Conservation (phyloP, 2,888 invertebrate species). For the Rotaria magnacalcarata region DNA sequence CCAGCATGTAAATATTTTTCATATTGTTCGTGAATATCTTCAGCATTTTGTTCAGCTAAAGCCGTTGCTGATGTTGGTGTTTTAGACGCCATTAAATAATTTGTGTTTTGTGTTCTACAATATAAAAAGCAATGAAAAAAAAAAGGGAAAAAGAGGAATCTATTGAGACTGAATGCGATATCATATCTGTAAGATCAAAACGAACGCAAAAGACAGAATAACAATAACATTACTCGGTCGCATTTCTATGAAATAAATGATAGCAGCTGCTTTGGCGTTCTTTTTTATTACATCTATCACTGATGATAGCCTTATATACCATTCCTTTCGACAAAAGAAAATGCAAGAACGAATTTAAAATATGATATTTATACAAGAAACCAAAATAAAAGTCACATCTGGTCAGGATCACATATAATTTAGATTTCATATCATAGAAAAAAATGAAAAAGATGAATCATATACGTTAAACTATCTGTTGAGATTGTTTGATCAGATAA, state of each 20-base stretch:
- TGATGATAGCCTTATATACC: background rate
- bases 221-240: background rate
- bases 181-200: background rate
- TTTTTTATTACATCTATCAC: background rate
- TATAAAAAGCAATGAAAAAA: background rate
- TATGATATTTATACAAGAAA: background rate
- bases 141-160: background rate
- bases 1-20: conserved; percentile 7
- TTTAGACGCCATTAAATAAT: background rate
- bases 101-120: background rate
- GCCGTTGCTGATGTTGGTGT: background rate
- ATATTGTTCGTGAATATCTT: conserved; percentile 1
- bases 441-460: background rate
- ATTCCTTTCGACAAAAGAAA: background rate
- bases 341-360: background rate
- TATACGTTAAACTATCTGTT: background rate
- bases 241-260: background rate
- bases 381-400: background rate
- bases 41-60: conserved; percentile 9
- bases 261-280: background rate
- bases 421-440: background rate
- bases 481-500: too few species aligned
- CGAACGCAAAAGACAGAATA: background rate
- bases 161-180: background rate
- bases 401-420: background rate